Evolutionary conservation across 2,888 invertebrate species (phyloP).

Genomic region (Tetragnatha montana): DNA sequence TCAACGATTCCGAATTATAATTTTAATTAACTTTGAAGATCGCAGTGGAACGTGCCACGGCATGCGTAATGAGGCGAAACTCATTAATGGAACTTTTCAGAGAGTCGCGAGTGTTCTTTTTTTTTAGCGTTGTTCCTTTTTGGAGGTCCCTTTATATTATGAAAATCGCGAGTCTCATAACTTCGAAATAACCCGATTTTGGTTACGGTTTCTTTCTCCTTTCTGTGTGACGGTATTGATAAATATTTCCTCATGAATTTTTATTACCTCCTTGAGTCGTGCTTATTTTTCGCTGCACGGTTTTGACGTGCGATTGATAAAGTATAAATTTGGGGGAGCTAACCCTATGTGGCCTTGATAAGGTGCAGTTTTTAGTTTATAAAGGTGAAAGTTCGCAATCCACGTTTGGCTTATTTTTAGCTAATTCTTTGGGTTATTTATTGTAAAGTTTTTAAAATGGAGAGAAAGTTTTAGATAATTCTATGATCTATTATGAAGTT

Average conservation of each 20-base stretch:
- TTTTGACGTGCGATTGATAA: background rate
- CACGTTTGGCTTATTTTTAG: too few relatives aligned
- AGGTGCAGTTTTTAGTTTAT: too few relatives aligned
- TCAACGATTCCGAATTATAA: constrained; percentile 16
- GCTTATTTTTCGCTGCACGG: background rate
- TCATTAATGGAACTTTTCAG: background rate
- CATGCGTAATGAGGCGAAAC: constrained; percentile 35
- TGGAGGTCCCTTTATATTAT: background rate
- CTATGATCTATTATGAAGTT: too few relatives aligned
- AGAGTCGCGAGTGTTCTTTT: background rate
- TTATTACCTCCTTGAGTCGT: background rate
- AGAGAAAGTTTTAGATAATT: too few relatives aligned
- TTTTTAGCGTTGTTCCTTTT: background rate
- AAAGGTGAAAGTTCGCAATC: too few relatives aligned
- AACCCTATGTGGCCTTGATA: too few relatives aligned
- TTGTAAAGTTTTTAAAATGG: too few relatives aligned
- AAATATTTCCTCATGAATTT: background rate
- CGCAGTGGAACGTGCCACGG: constrained; percentile 8
- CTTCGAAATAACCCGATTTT: background rate
- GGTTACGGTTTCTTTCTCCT: constrained; percentile 9
- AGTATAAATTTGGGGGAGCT: too few relatives aligned
- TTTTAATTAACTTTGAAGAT: constrained; percentile 40
- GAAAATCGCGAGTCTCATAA: constrained; percentile 4
- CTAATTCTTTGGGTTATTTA: too few relatives aligned
- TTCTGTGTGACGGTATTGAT: constrained; percentile 9